Evolutionary conservation across 2,797 vertebrate species (phyloP).

Genomic region (Acanthurus leucopareius): DNA sequence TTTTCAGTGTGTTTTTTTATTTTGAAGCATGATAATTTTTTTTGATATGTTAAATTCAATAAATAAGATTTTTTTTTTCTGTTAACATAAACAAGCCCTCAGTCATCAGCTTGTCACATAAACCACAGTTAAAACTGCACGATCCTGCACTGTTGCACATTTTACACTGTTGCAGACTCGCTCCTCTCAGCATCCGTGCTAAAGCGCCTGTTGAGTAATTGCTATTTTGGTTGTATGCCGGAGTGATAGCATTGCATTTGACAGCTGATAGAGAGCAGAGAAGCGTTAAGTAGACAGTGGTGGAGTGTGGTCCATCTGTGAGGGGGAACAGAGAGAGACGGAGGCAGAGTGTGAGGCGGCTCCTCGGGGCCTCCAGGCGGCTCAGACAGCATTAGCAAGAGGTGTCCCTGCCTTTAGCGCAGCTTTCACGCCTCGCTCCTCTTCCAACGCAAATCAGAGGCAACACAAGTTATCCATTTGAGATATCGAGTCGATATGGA

Average conservation of each 20-base stretch:
- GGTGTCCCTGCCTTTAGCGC: constrained; percentile 87
- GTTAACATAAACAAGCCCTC: neutral
- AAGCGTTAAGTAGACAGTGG: constrained; percentile 69
- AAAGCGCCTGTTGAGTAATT: constrained; percentile 59
- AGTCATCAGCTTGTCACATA: constrained; percentile 3
- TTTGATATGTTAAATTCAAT: no score
- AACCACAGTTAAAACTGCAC: constrained; percentile 19
- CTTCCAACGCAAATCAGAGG: constrained; percentile 90
- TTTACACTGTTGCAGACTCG: neutral
- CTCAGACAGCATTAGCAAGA: constrained; percentile 83
- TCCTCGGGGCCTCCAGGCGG: constrained; percentile 63
- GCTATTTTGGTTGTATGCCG: constrained; percentile 54
- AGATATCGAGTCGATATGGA: constrained; percentile 91
- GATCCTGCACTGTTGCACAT: neutral
- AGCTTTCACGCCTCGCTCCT: constrained; percentile 91
- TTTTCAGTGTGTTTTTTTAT: neutral
- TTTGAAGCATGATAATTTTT: no score
- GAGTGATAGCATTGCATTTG: constrained; percentile 68
- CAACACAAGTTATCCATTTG: constrained; percentile 94
- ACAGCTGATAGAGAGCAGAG: constrained; percentile 72
- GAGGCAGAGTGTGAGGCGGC: constrained; percentile 48
- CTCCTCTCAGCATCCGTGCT: constrained; percentile 27
- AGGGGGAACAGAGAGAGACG: constrained; percentile 36
- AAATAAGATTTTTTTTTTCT: neutral
- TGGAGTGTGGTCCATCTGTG: constrained; percentile 76